Percentiles rank a stretch among this genome's conserved stretches.
phyloP scores from a whole-genome alignment of 2,113 vertebrate species.

The Pandion haliaetus region DNA sequence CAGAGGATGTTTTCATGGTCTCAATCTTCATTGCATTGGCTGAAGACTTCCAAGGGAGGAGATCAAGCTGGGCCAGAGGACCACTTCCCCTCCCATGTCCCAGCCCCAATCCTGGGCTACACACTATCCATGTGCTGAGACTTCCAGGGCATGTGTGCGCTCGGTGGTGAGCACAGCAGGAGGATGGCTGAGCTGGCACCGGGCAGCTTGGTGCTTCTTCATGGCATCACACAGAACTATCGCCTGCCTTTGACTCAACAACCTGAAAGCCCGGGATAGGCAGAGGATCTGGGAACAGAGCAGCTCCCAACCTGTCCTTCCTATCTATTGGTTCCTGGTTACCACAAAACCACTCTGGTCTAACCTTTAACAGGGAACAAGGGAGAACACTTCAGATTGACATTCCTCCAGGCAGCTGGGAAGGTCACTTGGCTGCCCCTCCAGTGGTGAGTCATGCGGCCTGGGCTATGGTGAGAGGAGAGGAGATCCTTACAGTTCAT shows the following conservation, averaged over 20 bases:
- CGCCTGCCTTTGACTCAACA: neutral
- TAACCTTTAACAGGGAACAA: neutral
- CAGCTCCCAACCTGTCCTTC: neutral
- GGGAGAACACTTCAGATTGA: neutral
- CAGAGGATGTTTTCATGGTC: neutral
- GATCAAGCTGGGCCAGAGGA: neutral
- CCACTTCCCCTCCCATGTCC: neutral
- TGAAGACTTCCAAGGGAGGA: neutral
- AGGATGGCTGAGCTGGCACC: neutral
- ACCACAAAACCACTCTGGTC: neutral
- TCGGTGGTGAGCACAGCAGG: neutral
- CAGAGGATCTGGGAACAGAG: neutral
- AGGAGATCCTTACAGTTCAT: neutral
- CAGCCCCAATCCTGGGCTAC: neutral
- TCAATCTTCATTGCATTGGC: neutral
- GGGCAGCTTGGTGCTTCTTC: neutral
- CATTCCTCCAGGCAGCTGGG: neutral
- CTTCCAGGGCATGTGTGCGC: fast-evolving
- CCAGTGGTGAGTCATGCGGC: neutral
- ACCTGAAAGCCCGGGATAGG: neutral
- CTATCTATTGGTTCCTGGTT: neutral
- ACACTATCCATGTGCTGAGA: fast-evolving
- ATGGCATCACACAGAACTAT: fast-evolving
- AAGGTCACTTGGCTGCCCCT: neutral
- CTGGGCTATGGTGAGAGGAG: neutral